Conservation (phyloP, 2,113 vertebrate species). For the Scolopax mira region DNA sequence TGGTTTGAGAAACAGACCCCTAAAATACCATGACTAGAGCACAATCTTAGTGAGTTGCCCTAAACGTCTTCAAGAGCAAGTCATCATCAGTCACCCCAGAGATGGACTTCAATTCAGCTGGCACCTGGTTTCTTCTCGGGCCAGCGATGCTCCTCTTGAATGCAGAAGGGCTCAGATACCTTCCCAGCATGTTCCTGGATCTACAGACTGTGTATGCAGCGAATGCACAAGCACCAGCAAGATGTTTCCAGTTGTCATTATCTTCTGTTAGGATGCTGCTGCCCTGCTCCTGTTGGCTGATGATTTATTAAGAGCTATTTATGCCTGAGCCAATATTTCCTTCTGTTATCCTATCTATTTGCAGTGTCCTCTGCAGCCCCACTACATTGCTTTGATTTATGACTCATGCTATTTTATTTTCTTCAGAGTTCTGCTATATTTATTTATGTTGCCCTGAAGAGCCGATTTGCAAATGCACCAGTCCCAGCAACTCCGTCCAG, state of each 20-base stretch:
- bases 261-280: not conserved
- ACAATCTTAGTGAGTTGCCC: not conserved
- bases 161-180: not conserved
- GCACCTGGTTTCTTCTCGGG: not conserved
- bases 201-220: not conserved
- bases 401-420: conserved; percentile 48
- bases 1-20: not conserved
- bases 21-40: not conserved
- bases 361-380: conserved; percentile 36
- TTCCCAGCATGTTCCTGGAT: not conserved
- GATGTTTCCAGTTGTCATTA: not conserved
- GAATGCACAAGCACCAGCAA: not conserved
- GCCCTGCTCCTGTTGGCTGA: not conserved
- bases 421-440: conserved; percentile 7
- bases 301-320: conserved; percentile 70
- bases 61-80: not conserved
- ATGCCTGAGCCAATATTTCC: conserved; percentile 60
- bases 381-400: conserved; percentile 46
- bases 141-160: not conserved
- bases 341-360: conserved; percentile 56
- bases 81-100: not conserved
- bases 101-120: not conserved
- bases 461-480: not conserved
- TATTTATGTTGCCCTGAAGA: conserved; percentile 55
- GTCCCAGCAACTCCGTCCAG: not conserved